These are phyloP conservation scores for Morone saxatilis DNA, from an alignment of 2,113 vertebrate genomes.

Conservation along the genomic window DNA sequence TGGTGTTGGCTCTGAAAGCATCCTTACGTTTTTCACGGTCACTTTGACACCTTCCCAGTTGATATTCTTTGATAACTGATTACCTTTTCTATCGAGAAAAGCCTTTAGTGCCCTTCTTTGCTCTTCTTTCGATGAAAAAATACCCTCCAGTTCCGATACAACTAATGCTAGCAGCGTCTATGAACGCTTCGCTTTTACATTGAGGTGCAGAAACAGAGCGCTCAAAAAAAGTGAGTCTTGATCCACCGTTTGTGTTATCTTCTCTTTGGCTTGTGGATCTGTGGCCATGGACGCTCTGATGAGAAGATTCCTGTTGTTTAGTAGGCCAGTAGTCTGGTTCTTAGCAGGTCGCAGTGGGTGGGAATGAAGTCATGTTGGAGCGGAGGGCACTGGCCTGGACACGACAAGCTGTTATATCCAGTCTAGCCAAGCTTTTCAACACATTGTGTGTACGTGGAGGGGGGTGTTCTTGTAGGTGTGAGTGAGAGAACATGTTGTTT, in stretches of 20 bases:
- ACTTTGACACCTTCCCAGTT: no score
- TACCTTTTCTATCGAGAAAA: no score
- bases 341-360: constrained; percentile 56
- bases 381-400: constrained; percentile 49
- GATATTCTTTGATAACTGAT: no score
- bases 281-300: not conserved
- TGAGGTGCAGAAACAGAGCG: no score
- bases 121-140: no score
- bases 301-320: constrained; percentile 22
- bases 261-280: not conserved
- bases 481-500: constrained; percentile 37
- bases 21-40: no score
- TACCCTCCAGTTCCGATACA: no score
- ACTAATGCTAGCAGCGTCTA: no score
- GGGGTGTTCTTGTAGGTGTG: constrained; percentile 36
- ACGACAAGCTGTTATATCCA: constrained; percentile 60
- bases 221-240: not conserved
- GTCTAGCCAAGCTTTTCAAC: constrained; percentile 50
- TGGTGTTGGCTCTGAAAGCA: no score
- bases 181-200: no score
- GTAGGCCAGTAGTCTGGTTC: constrained; percentile 20
- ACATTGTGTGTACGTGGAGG: constrained; percentile 14
- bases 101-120: no score
- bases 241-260: not conserved
- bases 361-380: constrained; percentile 59